These are phyloP conservation scores for Tridacna gigas DNA, from an alignment of 2,888 invertebrate genomes.

Conservation along the genomic window DNA sequence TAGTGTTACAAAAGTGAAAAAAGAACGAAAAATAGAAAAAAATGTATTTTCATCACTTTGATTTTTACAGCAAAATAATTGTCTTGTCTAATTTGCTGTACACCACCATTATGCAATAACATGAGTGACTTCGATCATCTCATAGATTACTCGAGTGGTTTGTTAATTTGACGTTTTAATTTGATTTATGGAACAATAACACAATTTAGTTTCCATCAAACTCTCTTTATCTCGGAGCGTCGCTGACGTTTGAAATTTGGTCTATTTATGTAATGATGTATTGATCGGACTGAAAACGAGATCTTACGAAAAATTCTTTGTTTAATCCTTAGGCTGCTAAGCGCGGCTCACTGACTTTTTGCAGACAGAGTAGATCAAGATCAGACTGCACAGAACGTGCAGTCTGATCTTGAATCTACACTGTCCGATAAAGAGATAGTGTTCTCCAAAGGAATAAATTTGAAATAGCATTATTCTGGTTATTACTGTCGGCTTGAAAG, in stretches of 20 bases:
- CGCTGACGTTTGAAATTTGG: background rate
- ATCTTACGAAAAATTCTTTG: background rate
- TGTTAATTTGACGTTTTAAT: slow-evolving; percentile 19
- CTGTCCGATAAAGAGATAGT: too few species aligned
- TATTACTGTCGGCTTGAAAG: too few species aligned
- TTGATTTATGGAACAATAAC: slow-evolving; percentile 20
- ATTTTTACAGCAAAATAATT: background rate
- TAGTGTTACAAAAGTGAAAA: too few species aligned
- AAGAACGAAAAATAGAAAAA: too few species aligned
- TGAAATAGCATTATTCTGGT: too few species aligned
- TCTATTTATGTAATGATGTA: background rate
- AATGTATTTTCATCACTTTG: background rate
- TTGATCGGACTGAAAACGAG: background rate
- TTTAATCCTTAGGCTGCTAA: too few species aligned
- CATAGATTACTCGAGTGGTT: background rate
- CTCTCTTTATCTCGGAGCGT: background rate
- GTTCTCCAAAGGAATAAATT: too few species aligned
- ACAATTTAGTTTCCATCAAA: slow-evolving; percentile 16
- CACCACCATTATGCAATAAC: background rate
- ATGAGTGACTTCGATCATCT: background rate
- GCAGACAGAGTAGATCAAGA: too few species aligned
- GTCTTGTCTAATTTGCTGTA: background rate
- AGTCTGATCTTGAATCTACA: too few species aligned
- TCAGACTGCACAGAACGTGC: too few species aligned
- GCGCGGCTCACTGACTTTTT: too few species aligned